A percentile compares a stretch with the other conserved stretches of the same genome.
Conservation (phyloP, 2,888 invertebrate species). For the Tiliacea aurago region DNA sequence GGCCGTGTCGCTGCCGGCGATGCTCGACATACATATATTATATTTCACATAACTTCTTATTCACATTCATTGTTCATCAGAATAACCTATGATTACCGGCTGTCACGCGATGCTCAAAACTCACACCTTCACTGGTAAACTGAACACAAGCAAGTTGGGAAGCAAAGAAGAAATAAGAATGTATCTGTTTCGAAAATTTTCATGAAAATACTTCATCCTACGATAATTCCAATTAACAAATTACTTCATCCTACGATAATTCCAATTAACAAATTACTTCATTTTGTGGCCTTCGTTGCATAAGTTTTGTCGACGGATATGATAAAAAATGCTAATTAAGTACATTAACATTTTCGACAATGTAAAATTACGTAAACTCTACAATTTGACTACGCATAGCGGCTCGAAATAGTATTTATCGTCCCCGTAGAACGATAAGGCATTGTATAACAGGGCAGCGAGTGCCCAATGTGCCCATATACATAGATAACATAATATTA, state of each 20-base stretch:
- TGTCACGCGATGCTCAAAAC: constrained; percentile 81
- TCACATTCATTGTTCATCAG: constrained; percentile 73
- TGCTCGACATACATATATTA: constrained; percentile 79
- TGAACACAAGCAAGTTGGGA: constrained; percentile 15
- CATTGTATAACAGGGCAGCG: constrained; percentile 52
- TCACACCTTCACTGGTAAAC: constrained; percentile 49
- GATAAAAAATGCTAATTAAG: constrained; percentile 51
- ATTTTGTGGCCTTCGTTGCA: constrained; percentile 45
- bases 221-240: constrained; percentile 24
- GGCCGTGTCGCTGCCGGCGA: constrained; percentile 72
- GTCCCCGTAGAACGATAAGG: constrained; percentile 42
- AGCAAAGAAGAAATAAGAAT: constrained; percentile 1
- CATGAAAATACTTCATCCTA: constrained; percentile 10
- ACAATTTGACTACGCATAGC: constrained; percentile 36
- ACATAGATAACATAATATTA: constrained; percentile 61
- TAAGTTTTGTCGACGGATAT: constrained; percentile 36
- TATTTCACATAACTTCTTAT: constrained; percentile 71
- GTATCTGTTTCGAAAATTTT: constrained; percentile 4
- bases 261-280: constrained; percentile 35
- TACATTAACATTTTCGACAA: constrained; percentile 52
- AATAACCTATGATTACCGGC: constrained; percentile 68
- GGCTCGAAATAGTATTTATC: constrained; percentile 34
- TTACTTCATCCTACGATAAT: constrained; percentile 26
- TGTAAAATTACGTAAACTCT: constrained; percentile 41
- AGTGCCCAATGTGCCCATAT: constrained; percentile 56